Evolutionary conservation across 2,113 vertebrate species (phyloP).

Genomic region (Cnemophilus loriae): DNA sequence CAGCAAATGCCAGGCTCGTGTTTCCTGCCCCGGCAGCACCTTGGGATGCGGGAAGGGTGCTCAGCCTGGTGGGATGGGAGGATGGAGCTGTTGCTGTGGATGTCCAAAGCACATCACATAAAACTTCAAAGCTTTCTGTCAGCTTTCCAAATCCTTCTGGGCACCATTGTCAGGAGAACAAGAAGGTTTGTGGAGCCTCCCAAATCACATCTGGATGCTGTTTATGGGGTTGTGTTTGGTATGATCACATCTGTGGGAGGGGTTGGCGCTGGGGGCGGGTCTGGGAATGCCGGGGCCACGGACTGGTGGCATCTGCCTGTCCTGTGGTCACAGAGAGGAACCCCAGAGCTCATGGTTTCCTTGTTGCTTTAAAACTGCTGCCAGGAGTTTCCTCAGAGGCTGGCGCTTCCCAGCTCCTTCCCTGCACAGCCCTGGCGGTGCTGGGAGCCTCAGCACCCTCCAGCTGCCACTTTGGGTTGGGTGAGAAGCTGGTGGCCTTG

Average conservation of each 20-base stretch:
- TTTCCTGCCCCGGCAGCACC: background rate
- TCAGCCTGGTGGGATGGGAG: background rate
- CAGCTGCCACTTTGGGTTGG: background rate
- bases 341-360: background rate
- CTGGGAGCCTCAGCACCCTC: background rate
- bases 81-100: background rate
- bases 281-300: background rate
- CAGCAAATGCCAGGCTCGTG: fast-evolving
- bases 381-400: background rate
- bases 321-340: fast-evolving
- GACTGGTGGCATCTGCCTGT: background rate
- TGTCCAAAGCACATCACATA: background rate
- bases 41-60: background rate
- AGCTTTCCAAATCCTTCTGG: constrained; percentile 18
- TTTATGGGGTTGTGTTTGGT: background rate
- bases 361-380: background rate
- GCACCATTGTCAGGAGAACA: background rate
- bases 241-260: background rate
- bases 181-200: background rate
- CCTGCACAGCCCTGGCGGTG: background rate
- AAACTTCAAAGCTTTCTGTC: background rate
- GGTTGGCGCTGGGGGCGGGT: background rate
- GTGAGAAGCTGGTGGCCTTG: background rate
- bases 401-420: background rate
- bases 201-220: background rate